These are phyloP conservation scores for Scatophagus argus DNA, from an alignment of 2,113 vertebrate genomes.

Conservation along the genomic window DNA sequence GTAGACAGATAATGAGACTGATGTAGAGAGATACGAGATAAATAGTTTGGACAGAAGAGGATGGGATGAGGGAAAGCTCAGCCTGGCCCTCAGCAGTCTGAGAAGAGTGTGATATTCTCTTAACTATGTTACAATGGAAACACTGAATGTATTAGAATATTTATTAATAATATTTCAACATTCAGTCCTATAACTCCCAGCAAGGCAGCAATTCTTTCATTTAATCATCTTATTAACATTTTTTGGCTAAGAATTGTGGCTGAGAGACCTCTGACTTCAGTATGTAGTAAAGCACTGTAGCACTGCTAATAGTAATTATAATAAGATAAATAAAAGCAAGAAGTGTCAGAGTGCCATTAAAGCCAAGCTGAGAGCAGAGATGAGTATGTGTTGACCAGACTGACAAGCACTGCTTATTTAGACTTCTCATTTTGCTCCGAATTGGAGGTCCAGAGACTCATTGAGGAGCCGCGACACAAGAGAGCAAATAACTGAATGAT, in stretches of 20 bases:
- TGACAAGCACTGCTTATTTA: background rate
- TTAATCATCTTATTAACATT: background rate
- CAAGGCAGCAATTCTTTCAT: background rate
- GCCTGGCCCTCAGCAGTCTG: constrained; percentile 14
- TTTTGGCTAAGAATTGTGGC: too few relatives aligned
- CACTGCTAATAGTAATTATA: background rate
- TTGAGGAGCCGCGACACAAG: background rate
- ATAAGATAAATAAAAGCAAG: background rate
- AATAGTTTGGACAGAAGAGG: constrained; percentile 34
- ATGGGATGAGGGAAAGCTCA: constrained; percentile 14
- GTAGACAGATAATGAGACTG: constrained; percentile 54
- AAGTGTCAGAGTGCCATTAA: background rate
- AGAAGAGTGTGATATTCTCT: background rate
- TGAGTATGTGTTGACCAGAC: background rate
- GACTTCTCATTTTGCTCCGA: background rate
- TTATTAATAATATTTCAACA: background rate
- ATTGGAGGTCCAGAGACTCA: background rate
- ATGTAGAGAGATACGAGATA: constrained; percentile 47
- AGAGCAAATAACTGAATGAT: background rate
- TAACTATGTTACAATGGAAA: constrained; percentile 5
- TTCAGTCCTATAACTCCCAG: background rate
- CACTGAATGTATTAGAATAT: background rate
- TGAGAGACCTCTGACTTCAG: background rate
- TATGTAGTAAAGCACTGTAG: background rate
- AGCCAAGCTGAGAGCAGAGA: background rate